Evolutionary conservation across 2,797 vertebrate genomes (phyloP), one percentile per base, ranked within the genome.

Genomic region (Falco naumanni): DNA sequence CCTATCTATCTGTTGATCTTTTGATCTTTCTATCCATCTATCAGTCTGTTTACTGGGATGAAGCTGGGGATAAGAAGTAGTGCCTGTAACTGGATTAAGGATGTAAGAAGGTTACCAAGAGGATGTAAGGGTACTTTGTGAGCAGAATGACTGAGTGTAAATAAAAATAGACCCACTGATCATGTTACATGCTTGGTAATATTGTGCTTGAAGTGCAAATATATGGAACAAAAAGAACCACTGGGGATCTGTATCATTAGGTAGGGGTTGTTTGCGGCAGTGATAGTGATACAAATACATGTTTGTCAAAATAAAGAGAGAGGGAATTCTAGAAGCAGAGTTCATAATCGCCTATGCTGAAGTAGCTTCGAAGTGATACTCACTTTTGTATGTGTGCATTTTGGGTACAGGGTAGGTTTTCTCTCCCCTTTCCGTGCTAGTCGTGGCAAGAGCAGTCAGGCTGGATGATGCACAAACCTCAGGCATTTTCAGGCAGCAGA

Each of bases 41-140:
- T 63, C 24, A 76, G 3, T 66, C 26, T 88, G 22, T 93, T 71
- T 86, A 78, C 63, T 51, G 47, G 37, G 29, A 75, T 92, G 51
- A 82, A 66, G n/a, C 0, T 77, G 29, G 13, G 20, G 20, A 64
- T 74, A 82, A 79, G 74, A 48, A 90, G 70, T 65, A 84, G 54
- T 66, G 43, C 54, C 70, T 83, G 1, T 92, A 92, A 93, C 33
- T 82, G 80, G 95, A 91, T 96, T 95, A 95, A 69, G 65, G 22
- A n/a, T 79, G 33, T 93, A 91, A 96, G 91, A 91, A 82, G 70
- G 66, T 96, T 95, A 89, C 64, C 3, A 6, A 84, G 74, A 82
- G 80, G 85, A 93, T 94, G 29, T 63, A 66, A 75, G 9, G 29
- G 31, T 81, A 59, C 56, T 91, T 65, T 84, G 72, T 81, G 47